Conservation (phyloP, 2,888 invertebrate genomes). For the Cristatella mucedo region DNA sequence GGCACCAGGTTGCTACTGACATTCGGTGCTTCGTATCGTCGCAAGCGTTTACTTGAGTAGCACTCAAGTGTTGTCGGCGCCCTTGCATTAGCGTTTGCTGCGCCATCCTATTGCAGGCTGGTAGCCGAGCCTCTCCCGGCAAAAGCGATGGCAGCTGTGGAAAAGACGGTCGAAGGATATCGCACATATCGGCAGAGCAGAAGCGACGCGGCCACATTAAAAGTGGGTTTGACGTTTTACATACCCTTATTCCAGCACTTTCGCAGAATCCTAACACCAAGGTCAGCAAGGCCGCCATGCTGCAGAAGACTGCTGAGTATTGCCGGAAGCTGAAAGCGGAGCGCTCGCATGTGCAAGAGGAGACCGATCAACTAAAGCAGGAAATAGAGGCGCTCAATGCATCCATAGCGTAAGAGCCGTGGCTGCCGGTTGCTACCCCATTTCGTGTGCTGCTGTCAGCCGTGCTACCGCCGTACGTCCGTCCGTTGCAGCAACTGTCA, state of each 20-base stretch:
- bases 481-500: too few relatives aligned
- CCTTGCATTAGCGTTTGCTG: too few relatives aligned
- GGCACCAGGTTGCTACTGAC: too few relatives aligned
- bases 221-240: slow-evolving; percentile 73
- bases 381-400: slow-evolving; percentile 79
- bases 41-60: too few relatives aligned
- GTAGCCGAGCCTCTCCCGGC: too few relatives aligned
- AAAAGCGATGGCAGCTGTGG: too few relatives aligned
- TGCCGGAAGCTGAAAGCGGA: slow-evolving; percentile 73
- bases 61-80: too few relatives aligned
- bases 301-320: slow-evolving; percentile 78
- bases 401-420: slow-evolving; percentile 65
- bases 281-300: slow-evolving; percentile 72
- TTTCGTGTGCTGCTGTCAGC: background rate
- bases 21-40: too few relatives aligned
- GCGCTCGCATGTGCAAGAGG: slow-evolving; percentile 67
- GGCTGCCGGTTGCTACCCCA: background rate
- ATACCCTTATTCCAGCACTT: slow-evolving; percentile 75
- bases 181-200: slow-evolving; percentile 72
- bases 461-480: background rate
- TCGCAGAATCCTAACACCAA: slow-evolving; percentile 70
- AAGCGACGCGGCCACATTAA: slow-evolving; percentile 88
- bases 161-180: slow-evolving; percentile 59
- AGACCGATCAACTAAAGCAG: slow-evolving; percentile 67
- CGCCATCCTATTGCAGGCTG: too few relatives aligned